Evolutionary conservation across 2,113 vertebrate genomes (phyloP), one percentile per base, ranked within the genome.

Genomic region (Phalacrocorax pelagicus): DNA sequence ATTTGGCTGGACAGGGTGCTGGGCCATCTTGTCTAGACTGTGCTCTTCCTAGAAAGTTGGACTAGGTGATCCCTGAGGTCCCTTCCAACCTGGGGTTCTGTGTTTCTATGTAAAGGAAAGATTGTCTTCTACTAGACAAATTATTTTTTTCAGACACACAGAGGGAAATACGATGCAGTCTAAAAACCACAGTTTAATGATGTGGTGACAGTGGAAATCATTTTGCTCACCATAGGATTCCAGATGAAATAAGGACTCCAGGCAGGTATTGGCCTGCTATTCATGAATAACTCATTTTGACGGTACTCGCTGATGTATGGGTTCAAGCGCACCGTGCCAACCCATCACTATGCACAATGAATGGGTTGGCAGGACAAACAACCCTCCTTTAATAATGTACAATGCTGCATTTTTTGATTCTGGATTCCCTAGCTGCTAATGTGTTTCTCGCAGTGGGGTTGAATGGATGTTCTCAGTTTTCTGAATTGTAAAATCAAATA

Each of bases 231-330:
- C 20, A 19, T 0, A 54, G 32, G 47, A 81, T 84, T 91, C 26
- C 52, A 72, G 65, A 57, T 46, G 27, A 95, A 78, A 81, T 74
- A 59, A 67, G 52, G 52, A 90, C 83, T 93, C 47, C 30, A 84
- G 86, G 52, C 80, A 93, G 72, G 86, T 78, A 93, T 16, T 49
- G 61, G 55, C 65, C 59, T 78, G 20, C 38, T 55, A 18, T 49
- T 93, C 30, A 75, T 65, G 21, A 95, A 84, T 92, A 94, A 91
- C 61, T 91, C 65, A 66, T 81, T 91, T 27, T 86, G 86, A 84
- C 83, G 89, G 59, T 29, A 52, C 10, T 44, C 57, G 44, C 40
- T 92, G 83, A 86, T 81, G n/a, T 40, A 81, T 30, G 19, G 40
- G 77, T 61, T 88, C 58, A 69, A 69, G 57, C 1, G 1, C 52